Conservation (phyloP, 2,797 vertebrate genomes). For the Sebastes cheni region DNA sequence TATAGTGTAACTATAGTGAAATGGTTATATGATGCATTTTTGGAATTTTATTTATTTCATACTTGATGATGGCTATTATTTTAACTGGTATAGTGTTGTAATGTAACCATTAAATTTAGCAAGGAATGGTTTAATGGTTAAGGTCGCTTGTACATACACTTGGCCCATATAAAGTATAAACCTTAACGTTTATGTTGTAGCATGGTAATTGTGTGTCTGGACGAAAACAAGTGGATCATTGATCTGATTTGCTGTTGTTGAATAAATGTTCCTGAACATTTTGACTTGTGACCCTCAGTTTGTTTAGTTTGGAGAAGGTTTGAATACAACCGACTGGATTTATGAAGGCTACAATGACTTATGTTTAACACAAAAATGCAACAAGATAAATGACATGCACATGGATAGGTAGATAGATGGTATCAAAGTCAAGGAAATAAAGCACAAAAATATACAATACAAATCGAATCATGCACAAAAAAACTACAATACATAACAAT, state of each 20-base stretch:
- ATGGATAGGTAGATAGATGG: background rate
- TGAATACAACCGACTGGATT: rapidly evolving
- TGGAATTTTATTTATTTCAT: constrained; percentile 78
- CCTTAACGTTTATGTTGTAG: constrained; percentile 87
- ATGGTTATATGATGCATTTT: constrained; percentile 81
- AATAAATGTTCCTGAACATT: constrained; percentile 98
- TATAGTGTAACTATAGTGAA: constrained; percentile 85
- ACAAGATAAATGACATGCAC: background rate
- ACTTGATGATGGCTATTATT: constrained; percentile 82
- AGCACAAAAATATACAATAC: too few species aligned
- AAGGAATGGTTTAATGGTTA: constrained; percentile 86
- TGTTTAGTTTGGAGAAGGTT: background rate
- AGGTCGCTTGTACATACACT: constrained; percentile 86
- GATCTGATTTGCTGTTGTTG: constrained; percentile 94
- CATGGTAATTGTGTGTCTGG: constrained; percentile 91
- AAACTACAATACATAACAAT: too few species aligned
- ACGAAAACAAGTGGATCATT: constrained; percentile 89
- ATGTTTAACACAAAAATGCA: background rate
- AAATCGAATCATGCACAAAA: too few species aligned
- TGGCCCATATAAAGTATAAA: constrained; percentile 82
- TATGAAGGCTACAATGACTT: background rate
- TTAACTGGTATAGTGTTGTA: constrained; percentile 86
- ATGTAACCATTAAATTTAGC: constrained; percentile 85
- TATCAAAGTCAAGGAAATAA: background rate
- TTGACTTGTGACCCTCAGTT: constrained; percentile 45